Evolutionary conservation across 2,888 invertebrate genomes (phyloP).

Genomic region (Agrotis segetum): DNA sequence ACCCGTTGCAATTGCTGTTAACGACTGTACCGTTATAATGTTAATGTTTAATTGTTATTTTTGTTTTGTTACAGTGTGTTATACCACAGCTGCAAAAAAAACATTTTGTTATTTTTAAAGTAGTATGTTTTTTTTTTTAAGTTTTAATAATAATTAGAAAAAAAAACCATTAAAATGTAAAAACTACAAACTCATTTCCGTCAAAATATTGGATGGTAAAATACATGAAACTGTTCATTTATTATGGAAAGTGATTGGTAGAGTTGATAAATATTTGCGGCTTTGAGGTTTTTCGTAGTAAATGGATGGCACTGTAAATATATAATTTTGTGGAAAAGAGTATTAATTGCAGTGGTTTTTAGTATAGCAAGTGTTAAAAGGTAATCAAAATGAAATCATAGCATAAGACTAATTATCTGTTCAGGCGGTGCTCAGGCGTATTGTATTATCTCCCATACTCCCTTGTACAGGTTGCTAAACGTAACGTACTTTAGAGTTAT

Average conservation of each 20-base stretch:
- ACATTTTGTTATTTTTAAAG: no score
- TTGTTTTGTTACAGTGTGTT: background rate
- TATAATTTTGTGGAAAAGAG: background rate
- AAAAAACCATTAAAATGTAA: no score
- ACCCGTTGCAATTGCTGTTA: constrained; percentile 41
- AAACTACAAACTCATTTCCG: no score
- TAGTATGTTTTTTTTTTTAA: no score
- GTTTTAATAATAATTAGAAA: no score
- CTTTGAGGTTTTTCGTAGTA: constrained; percentile 4
- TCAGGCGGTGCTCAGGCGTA: no score
- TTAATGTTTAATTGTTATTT: constrained; percentile 13
- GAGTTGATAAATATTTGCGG: constrained; percentile 9
- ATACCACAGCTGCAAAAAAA: no score
- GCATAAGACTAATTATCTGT: no score
- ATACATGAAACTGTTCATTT: background rate
- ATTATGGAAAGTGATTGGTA: background rate
- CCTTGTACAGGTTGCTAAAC: no score
- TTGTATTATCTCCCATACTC: no score
- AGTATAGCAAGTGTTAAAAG: no score
- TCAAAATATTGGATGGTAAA: background rate
- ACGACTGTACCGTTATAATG: constrained; percentile 28
- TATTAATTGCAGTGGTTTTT: background rate
- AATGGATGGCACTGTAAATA: constrained; percentile 9
- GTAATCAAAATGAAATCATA: background rate
- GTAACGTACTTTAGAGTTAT: no score